These are phyloP conservation scores for Tridacna crocea DNA, from an alignment of 2,888 invertebrate genomes.

Conservation along the genomic window DNA sequence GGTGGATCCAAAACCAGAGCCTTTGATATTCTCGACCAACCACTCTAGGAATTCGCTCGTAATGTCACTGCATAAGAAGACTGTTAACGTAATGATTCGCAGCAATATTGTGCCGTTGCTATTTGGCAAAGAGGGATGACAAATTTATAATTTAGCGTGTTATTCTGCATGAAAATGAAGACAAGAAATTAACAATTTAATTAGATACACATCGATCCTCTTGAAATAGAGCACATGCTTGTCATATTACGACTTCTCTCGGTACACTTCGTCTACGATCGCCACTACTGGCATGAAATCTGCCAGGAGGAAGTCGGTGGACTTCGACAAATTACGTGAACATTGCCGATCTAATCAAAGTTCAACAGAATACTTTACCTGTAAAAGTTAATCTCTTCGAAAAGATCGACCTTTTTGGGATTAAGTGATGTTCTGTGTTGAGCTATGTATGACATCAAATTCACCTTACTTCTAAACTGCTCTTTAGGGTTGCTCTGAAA, in stretches of 20 bases:
- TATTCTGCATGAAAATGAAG: too few relatives aligned
- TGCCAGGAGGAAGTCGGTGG: too few relatives aligned
- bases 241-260: too few relatives aligned
- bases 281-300: too few relatives aligned
- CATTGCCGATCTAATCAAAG: not conserved
- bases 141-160: too few relatives aligned
- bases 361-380: conserved; percentile 40
- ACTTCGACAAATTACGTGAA: too few relatives aligned
- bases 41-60: conserved; percentile 75
- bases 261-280: too few relatives aligned
- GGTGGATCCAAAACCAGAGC: conserved; percentile 71
- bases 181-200: too few relatives aligned
- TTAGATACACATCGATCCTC: too few relatives aligned
- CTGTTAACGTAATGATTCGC: not conserved
- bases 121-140: too few relatives aligned
- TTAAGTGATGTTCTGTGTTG: conserved; percentile 67
- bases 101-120: too few relatives aligned
- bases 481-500: conserved; percentile 57
- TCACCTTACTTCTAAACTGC: conserved; percentile 56
- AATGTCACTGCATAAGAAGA: conserved; percentile 54
- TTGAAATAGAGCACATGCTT: too few relatives aligned
- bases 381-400: conserved; percentile 75
- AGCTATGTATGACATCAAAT: conserved; percentile 58
- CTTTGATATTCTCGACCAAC: conserved; percentile 73
- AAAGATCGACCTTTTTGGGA: conserved; percentile 68